A percentile compares a stretch with the other conserved stretches of the same genome.
Evolutionary conservation across 2,888 invertebrate genomes (phyloP).

Genomic region (Scelioninae gen. 2): DNA sequence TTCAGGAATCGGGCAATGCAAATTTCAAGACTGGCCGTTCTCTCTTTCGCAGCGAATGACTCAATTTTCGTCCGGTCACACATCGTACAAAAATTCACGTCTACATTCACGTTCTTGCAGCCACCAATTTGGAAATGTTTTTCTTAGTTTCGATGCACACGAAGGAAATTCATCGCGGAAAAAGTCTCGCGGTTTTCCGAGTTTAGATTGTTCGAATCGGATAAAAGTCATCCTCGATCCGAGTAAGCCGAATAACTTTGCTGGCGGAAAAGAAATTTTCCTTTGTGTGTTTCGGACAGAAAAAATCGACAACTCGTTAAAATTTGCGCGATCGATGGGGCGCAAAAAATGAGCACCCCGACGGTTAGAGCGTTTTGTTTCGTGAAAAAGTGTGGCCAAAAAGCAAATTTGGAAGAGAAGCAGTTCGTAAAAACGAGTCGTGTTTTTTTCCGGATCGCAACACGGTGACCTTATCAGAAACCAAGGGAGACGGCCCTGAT

Average conservation of each 20-base stretch:
- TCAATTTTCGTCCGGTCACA: conserved; percentile 37
- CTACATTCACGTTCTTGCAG: conserved; percentile 48
- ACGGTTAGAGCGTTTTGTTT: too few relatives aligned
- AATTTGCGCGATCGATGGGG: neutral
- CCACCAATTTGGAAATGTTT: conserved; percentile 40
- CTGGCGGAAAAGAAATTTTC: conserved; percentile 12
- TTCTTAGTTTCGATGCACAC: conserved; percentile 28
- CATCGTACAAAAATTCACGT: conserved; percentile 42
- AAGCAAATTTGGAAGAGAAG: neutral
- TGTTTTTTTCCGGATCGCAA: conserved; percentile 34
- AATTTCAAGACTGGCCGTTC: too few relatives aligned
- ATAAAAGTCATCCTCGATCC: too few relatives aligned
- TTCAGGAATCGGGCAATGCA: too few relatives aligned
- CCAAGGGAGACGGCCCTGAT: conserved; percentile 3
- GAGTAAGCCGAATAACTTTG: too few relatives aligned
- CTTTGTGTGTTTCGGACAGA: conserved; percentile 43
- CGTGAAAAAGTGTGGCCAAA: too few relatives aligned
- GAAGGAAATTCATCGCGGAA: conserved; percentile 28
- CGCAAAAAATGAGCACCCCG: too few relatives aligned
- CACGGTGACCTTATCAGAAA: conserved; percentile 46
- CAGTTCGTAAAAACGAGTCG: conserved; percentile 38
- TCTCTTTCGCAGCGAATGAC: conserved; percentile 28
- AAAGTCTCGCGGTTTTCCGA: neutral
- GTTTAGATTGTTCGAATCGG: neutral
- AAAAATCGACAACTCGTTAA: conserved; percentile 50